Conservation (phyloP, 1,140 invertebrate genomes). For the Drosophila santomea region DNA sequence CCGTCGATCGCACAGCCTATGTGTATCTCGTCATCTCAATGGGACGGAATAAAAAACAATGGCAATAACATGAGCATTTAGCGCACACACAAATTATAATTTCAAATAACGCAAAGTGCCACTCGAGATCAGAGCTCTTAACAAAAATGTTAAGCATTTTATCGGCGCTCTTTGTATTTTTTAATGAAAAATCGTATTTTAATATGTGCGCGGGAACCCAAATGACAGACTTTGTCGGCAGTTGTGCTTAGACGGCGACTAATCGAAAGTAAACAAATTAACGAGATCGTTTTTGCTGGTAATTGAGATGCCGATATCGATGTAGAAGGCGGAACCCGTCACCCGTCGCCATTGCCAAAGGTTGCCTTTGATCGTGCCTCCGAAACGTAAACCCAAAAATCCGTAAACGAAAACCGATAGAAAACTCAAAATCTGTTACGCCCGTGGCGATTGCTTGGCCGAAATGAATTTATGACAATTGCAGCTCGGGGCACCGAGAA, state of each 20-base stretch:
- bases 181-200: conserved; percentile 60
- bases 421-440: conserved; percentile 33
- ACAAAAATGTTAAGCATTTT: conserved; percentile 80
- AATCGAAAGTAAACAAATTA: conserved; percentile 80
- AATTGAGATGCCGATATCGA: conserved; percentile 62
- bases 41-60: conserved; percentile 23
- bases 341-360: conserved; percentile 20
- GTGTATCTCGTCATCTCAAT: conserved; percentile 20
- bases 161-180: conserved; percentile 57
- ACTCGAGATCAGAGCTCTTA: conserved; percentile 71
- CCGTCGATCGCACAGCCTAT: conserved; percentile 10
- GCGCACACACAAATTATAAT: conserved; percentile 79
- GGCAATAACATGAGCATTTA: conserved; percentile 65
- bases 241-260: conserved; percentile 46
- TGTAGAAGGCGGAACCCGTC: conserved; percentile 45
- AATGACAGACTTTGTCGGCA: conserved; percentile 67
- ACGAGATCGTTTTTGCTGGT: conserved; percentile 77
- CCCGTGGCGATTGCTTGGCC: conserved; percentile 24
- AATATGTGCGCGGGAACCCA: conserved; percentile 68
- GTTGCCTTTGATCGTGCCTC: conserved; percentile 63
- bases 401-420: conserved; percentile 21
- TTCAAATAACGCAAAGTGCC: conserved; percentile 79
- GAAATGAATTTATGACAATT: conserved; percentile 69
- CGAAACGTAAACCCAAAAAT: conserved; percentile 18
- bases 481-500: conserved; percentile 36